Percentiles rank a stretch among this genome's conserved stretches.
phyloP scores from a whole-genome alignment of 2,888 invertebrate genomes.

The Maniola hyperantus region DNA sequence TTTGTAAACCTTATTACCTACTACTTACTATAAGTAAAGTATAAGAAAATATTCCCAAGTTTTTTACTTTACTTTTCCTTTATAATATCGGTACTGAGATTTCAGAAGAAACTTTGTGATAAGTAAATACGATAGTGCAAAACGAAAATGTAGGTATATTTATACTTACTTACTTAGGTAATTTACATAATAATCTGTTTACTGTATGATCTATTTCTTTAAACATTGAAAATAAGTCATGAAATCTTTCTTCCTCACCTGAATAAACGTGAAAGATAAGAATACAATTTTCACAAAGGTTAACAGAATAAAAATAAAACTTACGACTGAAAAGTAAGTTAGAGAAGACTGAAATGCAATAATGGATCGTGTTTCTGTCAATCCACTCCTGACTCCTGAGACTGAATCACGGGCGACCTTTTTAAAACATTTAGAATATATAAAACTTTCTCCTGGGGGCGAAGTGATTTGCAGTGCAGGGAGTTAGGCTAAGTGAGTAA shows the following conservation, averaged over 20 bases:
- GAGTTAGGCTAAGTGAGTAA: constrained; percentile 78
- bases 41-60: too few relatives aligned
- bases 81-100: too few relatives aligned
- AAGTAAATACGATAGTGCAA: too few relatives aligned
- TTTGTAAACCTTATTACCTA: neutral
- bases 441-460: constrained; percentile 64
- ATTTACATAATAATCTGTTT: too few relatives aligned
- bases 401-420: constrained; percentile 54
- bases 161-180: too few relatives aligned
- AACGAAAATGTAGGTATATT: too few relatives aligned
- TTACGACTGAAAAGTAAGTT: constrained; percentile 38
- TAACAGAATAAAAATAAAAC: constrained; percentile 32
- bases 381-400: constrained; percentile 51
- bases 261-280: neutral
- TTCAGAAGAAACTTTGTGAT: too few relatives aligned
- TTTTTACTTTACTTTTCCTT: neutral
- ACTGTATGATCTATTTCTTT: too few relatives aligned
- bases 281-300: constrained; percentile 13
- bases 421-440: constrained; percentile 68
- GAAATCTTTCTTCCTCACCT: neutral
- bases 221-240: too few relatives aligned
- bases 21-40: too few relatives aligned
- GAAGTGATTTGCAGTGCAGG: constrained; percentile 74
- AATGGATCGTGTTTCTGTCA: constrained; percentile 54
- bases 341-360: constrained; percentile 51